Evolutionary conservation across 2,113 vertebrate species (phyloP).

Genomic region (Cervus canadensis): DNA sequence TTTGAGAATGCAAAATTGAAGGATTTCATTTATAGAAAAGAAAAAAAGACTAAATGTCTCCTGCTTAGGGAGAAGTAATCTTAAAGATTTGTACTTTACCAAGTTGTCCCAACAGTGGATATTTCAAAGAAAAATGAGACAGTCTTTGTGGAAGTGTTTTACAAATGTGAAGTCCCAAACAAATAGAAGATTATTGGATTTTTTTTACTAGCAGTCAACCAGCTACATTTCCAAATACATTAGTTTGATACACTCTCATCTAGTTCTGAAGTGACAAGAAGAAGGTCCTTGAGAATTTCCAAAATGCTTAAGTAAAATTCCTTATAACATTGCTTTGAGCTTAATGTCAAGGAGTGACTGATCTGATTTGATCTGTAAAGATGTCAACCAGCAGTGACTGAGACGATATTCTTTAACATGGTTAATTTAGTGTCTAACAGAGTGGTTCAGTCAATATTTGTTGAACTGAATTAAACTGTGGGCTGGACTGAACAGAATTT

Average conservation of each 20-base stretch:
- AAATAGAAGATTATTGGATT: background rate
- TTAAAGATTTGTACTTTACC: conserved; percentile 3
- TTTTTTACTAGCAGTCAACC: background rate
- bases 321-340: background rate
- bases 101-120: background rate
- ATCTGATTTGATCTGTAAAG: background rate
- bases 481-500: background rate
- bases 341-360: background rate
- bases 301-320: background rate
- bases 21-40: background rate
- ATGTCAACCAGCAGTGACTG: background rate
- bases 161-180: background rate
- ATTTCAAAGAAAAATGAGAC: background rate
- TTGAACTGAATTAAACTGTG: background rate
- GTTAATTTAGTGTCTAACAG: background rate
- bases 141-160: background rate
- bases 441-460: background rate
- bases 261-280: background rate
- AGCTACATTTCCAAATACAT: background rate
- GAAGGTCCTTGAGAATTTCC: background rate
- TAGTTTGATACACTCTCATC: background rate
- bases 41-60: background rate
- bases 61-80: background rate
- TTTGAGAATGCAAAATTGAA: background rate
- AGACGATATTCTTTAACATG: background rate